A percentile compares a stretch with the other conserved stretches of the same genome.
phyloP scores from a whole-genome alignment of 2,113 vertebrate species.

The Perca fluviatilis region DNA sequence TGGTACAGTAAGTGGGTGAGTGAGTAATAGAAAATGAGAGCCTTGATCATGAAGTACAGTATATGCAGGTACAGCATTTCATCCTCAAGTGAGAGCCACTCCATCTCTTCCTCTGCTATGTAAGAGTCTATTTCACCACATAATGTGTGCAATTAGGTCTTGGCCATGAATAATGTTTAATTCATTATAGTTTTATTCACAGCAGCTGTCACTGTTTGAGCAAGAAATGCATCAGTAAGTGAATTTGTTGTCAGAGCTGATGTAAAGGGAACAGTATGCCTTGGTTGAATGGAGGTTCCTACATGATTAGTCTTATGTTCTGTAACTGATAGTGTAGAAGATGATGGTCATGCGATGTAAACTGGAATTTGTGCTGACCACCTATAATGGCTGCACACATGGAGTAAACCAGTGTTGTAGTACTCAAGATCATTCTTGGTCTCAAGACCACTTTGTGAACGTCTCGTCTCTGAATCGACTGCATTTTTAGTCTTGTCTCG shows the following conservation, averaged over 20 bases:
- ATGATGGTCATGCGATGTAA: neutral
- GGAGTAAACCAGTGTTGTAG: neutral
- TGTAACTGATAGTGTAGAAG: neutral
- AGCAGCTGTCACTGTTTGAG: conserved; percentile 62
- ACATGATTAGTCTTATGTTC: neutral
- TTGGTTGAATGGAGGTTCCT: conserved; percentile 1
- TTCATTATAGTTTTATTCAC: conserved; percentile 46
- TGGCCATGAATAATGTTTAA: conserved; percentile 65
- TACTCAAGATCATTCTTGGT: too few species aligned
- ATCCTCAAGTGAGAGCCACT: conserved; percentile 64
- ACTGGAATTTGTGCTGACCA: neutral
- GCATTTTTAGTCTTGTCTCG: too few species aligned
- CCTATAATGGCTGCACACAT: neutral
- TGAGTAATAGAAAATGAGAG: conserved; percentile 56
- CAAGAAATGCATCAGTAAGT: conserved; percentile 18
- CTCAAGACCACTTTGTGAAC: too few species aligned
- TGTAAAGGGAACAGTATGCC: conserved; percentile 9
- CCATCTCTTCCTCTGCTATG: conserved; percentile 30
- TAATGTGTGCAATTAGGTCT: conserved; percentile 65
- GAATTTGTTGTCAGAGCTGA: conserved; percentile 20
- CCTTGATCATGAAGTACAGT: conserved; percentile 57
- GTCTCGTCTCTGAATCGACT: too few species aligned
- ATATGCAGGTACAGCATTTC: conserved; percentile 46
- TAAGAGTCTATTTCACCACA: conserved; percentile 52
- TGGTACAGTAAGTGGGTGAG: conserved; percentile 34